Evolutionary conservation across 2,113 vertebrate genomes (phyloP).

Genomic region (Numenius arquata): DNA sequence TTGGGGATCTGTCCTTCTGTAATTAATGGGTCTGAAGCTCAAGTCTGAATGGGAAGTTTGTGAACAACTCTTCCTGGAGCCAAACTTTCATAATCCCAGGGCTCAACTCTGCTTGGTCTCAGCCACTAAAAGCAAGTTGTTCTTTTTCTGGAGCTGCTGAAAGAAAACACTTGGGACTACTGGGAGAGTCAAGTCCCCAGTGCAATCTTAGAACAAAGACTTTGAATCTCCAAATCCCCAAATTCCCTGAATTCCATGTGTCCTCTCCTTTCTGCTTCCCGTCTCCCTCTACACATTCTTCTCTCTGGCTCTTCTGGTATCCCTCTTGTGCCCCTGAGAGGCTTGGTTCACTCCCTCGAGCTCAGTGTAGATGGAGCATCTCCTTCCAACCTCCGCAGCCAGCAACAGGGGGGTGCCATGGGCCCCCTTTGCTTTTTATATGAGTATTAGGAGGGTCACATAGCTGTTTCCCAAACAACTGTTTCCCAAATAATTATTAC

Average conservation of each 20-base stretch:
- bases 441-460: neutral
- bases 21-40: slow-evolving; percentile 20
- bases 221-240: neutral
- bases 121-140: neutral
- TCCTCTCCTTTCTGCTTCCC: neutral
- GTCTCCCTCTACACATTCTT: neutral
- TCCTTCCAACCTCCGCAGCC: neutral
- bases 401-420: neutral
- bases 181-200: neutral
- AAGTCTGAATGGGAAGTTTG: neutral
- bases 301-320: neutral
- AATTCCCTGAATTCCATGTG: neutral
- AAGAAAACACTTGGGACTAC: neutral
- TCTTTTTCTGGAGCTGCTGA: neutral
- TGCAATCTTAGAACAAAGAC: neutral
- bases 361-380: rapidly evolving
- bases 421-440: neutral
- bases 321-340: neutral
- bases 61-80: neutral
- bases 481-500: neutral
- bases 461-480: neutral
- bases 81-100: neutral
- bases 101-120: neutral
- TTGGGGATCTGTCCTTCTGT: neutral
- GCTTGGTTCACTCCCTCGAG: neutral